These are phyloP conservation scores for Drosophila nigrodunni DNA, from an alignment of 1,140 invertebrate genomes.

Conservation along the genomic window DNA sequence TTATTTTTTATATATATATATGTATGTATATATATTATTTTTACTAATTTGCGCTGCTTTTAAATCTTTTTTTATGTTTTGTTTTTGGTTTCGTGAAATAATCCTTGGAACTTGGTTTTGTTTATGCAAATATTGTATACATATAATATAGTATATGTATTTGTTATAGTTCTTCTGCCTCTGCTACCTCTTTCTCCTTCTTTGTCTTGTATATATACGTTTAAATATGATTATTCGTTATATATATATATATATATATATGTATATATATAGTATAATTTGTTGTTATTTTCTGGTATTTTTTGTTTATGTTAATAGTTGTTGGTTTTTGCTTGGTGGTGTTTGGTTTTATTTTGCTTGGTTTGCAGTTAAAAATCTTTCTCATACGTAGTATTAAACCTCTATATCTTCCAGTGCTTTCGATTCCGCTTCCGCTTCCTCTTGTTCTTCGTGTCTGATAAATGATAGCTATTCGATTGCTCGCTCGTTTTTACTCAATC, in stretches of 20 bases:
- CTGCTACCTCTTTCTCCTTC: slow-evolving; percentile 18
- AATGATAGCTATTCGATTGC: slow-evolving; percentile 82
- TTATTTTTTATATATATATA: slow-evolving; percentile 29
- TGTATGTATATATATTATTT: slow-evolving; percentile 52
- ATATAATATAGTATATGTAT: slow-evolving; percentile 71
- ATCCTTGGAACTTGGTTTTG: slow-evolving; percentile 74
- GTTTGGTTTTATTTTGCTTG: slow-evolving; percentile 76
- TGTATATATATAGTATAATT: not conserved
- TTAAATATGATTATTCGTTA: slow-evolving; percentile 84
- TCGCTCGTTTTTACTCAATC: slow-evolving; percentile 82
- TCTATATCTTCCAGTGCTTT: not conserved
- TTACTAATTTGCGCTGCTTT: slow-evolving; percentile 69
- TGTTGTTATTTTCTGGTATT: no score
- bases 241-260: slow-evolving; percentile 63
- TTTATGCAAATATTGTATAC: slow-evolving; percentile 59
- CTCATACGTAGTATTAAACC: slow-evolving; percentile 21
- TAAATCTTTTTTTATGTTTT: slow-evolving; percentile 23
- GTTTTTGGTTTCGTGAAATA: slow-evolving; percentile 33
- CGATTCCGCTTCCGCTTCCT: not conserved
- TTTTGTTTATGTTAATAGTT: slow-evolving; percentile 72
- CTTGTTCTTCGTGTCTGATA: slow-evolving; percentile 37
- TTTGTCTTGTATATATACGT: slow-evolving; percentile 55
- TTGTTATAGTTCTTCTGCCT: slow-evolving; percentile 42
- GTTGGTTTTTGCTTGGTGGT: slow-evolving; percentile 84
- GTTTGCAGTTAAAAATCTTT: slow-evolving; percentile 47